Evolutionary conservation across 2,113 vertebrate species (phyloP), one percentile per base, ranked within the genome.

Genomic region (Manacus vitellinus): DNA sequence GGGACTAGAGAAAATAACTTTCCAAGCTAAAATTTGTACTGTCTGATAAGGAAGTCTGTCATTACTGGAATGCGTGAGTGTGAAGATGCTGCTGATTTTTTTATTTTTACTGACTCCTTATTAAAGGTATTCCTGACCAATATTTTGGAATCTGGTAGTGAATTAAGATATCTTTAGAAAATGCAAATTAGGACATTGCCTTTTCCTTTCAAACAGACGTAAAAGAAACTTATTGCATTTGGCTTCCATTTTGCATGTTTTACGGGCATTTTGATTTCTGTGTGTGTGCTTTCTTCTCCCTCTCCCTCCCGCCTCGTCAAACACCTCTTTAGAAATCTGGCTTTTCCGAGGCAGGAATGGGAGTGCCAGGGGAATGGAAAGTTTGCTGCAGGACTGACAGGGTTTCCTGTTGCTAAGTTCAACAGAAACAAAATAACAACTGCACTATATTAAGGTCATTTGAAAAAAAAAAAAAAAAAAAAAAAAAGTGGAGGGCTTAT

Each of bases 341-440:
- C 92, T 95, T 94, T 94, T 94, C 94, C 74, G 15, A 92, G 90
- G 85, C 91, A 55, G 94, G 92, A 92, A 89, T 81, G 86, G 97
- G 95, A 97, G 93, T 91, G 91, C 71, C 73, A 39, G 91, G 79
- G 78, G 67, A 96, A 86, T 96, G 93, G 94, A 83, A 97, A 95
- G 37, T 93, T 95, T 90, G 92, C 95, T 85, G 75, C 83, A 82
- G 63, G 67, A 92, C 72, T 73, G 88, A 96, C 76, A 88, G 73
- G 58, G 89, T 94, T 95, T 95, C 80, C 97, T 95, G 89, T 95
- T 98, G 96, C 94, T 97, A 96, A 6, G 92, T 96, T 96, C 83
- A 89, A 94, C 78, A 95, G 92, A 96, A 97, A 92, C 93, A 95
- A 97, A 97, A 95, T 84, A 97, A 96, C 94, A 95, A 96, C 88